Conservation (phyloP, 2,888 invertebrate genomes). For the Auanema sp. region DNA sequence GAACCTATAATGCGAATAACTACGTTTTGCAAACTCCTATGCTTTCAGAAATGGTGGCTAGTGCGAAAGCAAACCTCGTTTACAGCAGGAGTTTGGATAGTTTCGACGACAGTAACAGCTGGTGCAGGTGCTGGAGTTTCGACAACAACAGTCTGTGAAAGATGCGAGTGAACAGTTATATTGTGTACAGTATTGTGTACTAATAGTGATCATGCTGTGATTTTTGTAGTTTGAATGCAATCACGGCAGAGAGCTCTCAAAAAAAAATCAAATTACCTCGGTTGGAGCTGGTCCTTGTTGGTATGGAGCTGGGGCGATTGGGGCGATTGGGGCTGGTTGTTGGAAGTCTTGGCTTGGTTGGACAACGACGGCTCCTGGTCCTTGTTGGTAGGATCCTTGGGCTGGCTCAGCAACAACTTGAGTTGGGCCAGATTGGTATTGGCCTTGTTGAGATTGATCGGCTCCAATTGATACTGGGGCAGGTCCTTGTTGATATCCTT, state of each 20-base stretch:
- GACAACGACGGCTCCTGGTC: constrained; percentile 17
- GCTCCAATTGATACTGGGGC: too few species aligned
- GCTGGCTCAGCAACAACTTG: constrained; percentile 6
- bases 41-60: neutral
- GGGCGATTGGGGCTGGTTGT: constrained; percentile 26
- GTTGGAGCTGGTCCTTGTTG: constrained; percentile 21
- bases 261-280: constrained; percentile 17
- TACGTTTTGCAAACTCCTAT: too few species aligned
- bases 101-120: neutral
- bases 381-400: constrained; percentile 24
- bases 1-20: too few species aligned
- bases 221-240: constrained; percentile 3
- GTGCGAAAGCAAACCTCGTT: neutral
- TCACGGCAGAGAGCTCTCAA: constrained; percentile 1
- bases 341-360: constrained; percentile 15
- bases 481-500: constrained; percentile 4
- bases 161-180: neutral
- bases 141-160: too few species aligned
- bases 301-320: constrained; percentile 15
- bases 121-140: constrained; percentile 9
- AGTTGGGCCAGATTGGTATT: constrained; percentile 7
- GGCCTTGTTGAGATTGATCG: neutral
- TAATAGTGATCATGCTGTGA: too few species aligned
- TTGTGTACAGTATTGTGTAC: constrained; percentile 1
- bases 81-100: constrained; percentile 3